A percentile compares a stretch with the other conserved stretches of the same genome.
Conservation (phyloP, 2,797 vertebrate species). For the Tympanoctomys barrerae region DNA sequence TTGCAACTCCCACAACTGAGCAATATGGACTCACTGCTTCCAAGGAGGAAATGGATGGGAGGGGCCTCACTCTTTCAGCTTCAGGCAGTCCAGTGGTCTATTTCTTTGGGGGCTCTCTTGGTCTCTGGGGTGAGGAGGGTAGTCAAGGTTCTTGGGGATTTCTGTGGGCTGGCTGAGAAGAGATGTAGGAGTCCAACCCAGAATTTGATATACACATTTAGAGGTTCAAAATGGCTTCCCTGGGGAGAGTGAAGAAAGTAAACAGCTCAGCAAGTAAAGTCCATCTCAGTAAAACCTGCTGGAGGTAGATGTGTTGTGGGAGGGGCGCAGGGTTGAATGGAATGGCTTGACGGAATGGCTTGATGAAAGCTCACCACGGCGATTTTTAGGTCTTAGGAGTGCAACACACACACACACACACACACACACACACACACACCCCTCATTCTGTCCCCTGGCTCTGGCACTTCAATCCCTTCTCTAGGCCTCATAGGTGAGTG, state of each 20-base stretch:
- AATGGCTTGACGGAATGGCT: background rate
- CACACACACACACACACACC: background rate
- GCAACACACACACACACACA: background rate
- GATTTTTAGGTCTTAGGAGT: background rate
- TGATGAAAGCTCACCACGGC: background rate
- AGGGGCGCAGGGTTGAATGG: background rate
- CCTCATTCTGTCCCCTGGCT: background rate
- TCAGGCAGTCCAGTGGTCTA: background rate
- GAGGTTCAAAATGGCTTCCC: background rate
- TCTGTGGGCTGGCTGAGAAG: background rate
- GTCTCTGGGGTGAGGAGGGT: background rate
- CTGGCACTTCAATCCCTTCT: background rate
- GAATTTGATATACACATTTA: background rate
- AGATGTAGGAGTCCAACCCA: background rate
- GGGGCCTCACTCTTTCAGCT: background rate
- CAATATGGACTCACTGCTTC: background rate
- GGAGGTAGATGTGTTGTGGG: background rate
- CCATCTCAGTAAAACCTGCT: background rate
- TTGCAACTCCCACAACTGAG: background rate
- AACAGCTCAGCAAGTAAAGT: background rate
- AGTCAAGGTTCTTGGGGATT: background rate
- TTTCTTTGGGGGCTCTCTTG: background rate
- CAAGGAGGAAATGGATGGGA: background rate
- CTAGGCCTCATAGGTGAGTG: background rate
- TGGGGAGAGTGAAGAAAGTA: background rate